A percentile compares a stretch with the other conserved stretches of the same genome.
These are phyloP conservation scores for Clarias fuscus DNA, from an alignment of 2,797 vertebrate genomes.

Conservation along the genomic window DNA sequence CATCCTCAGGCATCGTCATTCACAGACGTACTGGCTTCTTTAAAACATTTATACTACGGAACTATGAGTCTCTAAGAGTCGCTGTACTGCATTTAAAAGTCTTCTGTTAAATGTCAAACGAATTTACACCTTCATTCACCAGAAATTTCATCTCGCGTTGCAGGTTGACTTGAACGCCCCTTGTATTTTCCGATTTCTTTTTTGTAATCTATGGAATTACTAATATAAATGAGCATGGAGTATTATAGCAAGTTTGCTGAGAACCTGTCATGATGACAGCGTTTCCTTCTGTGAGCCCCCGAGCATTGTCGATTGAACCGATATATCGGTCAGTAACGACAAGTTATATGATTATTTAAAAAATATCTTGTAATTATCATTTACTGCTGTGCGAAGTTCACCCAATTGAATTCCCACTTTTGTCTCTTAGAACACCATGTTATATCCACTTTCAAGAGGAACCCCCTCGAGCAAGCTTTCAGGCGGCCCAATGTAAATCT, in stretches of 20 bases:
- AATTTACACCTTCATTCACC: too few species aligned
- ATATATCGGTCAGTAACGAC: background rate
- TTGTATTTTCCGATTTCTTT: too few species aligned
- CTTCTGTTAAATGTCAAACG: too few species aligned
- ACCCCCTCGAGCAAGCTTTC: conserved; percentile 99
- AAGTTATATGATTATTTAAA: background rate
- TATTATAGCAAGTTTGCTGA: background rate
- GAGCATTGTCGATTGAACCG: background rate
- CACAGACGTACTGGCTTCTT: too few species aligned
- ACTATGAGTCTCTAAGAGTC: too few species aligned
- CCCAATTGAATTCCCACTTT: conserved; percentile 77
- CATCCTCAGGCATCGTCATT: too few species aligned
- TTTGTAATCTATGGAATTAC: background rate
- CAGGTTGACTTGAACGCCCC: too few species aligned
- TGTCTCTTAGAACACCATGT: conserved; percentile 99
- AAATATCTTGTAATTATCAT: background rate
- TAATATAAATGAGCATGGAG: background rate
- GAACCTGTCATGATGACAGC: background rate
- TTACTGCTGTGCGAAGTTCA: conserved; percentile 55
- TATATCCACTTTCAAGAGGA: conserved; percentile 99
- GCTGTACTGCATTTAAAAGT: too few species aligned
- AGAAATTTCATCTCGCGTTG: too few species aligned
- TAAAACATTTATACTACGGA: too few species aligned
- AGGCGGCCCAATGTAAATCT: conserved; percentile 99
- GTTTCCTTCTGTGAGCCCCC: background rate